These are phyloP conservation scores for Vannuccia rotundouncinata DNA, from an alignment of 2,888 invertebrate genomes.

Conservation along the genomic window DNA sequence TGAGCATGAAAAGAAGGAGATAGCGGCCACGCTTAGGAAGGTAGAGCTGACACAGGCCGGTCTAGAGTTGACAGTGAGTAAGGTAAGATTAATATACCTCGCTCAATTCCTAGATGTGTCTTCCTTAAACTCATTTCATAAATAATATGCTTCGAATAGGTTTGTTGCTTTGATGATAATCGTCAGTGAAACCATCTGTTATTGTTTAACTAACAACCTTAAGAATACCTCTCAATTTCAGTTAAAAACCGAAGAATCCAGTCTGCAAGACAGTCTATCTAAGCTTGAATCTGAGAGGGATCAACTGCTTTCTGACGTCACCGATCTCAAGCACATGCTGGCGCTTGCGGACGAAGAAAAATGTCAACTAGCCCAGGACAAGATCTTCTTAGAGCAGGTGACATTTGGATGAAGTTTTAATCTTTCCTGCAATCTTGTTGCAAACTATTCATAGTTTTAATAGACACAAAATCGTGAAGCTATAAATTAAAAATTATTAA, in stretches of 20 bases:
- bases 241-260: not conserved
- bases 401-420: not conserved
- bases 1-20: constrained; percentile 17
- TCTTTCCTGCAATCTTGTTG: not conserved
- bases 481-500: too few relatives aligned
- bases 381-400: not conserved
- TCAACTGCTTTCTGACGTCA: not conserved
- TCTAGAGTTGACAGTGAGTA: not conserved
- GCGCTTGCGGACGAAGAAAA: not conserved
- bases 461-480: too few relatives aligned
- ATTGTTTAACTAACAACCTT: too few relatives aligned
- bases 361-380: not conserved
- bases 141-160: too few relatives aligned
- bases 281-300: not conserved
- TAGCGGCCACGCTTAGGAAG: not conserved
- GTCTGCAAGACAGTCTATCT: not conserved
- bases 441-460: too few relatives aligned
- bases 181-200: too few relatives aligned
- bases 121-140: too few relatives aligned
- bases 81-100: not conserved
- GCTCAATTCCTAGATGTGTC: too few relatives aligned
- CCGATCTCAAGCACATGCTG: not conserved
- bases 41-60: not conserved
- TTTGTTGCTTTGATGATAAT: too few relatives aligned
- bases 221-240: not conserved